phyloP scores from a whole-genome alignment of 2,888 invertebrate genomes.

The Drosophila maculinotata region DNA sequence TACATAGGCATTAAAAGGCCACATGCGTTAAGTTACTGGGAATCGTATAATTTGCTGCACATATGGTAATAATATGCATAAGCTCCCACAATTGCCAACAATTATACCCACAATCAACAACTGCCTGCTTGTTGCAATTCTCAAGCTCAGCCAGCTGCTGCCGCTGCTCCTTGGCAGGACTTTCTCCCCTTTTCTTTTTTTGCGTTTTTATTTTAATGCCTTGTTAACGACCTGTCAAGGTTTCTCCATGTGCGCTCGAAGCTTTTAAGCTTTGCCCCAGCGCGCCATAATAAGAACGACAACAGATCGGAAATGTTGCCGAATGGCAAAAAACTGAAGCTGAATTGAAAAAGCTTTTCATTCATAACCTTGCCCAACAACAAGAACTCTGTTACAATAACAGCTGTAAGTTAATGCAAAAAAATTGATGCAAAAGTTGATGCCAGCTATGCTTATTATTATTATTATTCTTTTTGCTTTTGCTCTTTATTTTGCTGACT shows the following conservation, averaged over 20 bases:
- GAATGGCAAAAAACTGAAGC: constrained; percentile 38
- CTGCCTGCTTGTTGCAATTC: constrained; percentile 8
- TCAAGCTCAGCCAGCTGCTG: constrained; percentile 12
- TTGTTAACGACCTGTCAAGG: constrained; percentile 49
- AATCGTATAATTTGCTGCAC: background rate
- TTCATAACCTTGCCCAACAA: constrained; percentile 82
- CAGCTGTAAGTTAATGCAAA: constrained; percentile 5
- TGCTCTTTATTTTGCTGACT: background rate
- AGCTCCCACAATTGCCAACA: constrained; percentile 22
- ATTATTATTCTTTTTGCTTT: constrained; percentile 1
- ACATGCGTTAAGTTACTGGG: background rate
- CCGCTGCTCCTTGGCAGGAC: constrained; percentile 1
- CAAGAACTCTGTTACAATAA: constrained; percentile 24
- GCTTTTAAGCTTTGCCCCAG: constrained; percentile 29
- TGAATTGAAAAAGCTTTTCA: constrained; percentile 82
- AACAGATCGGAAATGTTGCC: constrained; percentile 45
- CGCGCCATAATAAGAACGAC: constrained; percentile 9
- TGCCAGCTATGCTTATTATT: constrained; percentile 16
- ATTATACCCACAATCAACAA: constrained; percentile 30
- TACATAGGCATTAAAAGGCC: background rate
- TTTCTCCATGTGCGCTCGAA: constrained; percentile 16
- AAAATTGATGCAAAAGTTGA: background rate
- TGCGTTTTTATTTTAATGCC: constrained; percentile 35
- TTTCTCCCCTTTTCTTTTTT: too few species aligned
- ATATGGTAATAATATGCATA: background rate